These are phyloP conservation scores for Drosophila kohkoa DNA, from an alignment of 1,140 invertebrate species.

Conservation along the genomic window DNA sequence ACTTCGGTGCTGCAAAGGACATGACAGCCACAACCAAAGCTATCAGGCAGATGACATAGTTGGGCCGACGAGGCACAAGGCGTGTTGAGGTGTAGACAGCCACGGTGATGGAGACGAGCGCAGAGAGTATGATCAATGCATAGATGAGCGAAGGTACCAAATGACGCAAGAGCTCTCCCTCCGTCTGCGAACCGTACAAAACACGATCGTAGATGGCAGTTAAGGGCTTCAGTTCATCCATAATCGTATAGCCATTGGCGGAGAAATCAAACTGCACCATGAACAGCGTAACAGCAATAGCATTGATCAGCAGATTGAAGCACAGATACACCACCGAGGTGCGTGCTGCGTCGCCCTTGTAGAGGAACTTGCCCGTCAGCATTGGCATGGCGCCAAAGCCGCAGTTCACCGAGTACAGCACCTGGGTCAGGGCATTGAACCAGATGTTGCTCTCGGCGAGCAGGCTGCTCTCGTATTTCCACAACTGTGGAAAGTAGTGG, in stretches of 20 bases:
- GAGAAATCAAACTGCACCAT: constrained; percentile 82
- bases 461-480: constrained; percentile 59
- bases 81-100: constrained; percentile 79
- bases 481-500: constrained; percentile 76
- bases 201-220: constrained; percentile 82
- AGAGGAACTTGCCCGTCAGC: constrained; percentile 84
- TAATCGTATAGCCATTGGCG: constrained; percentile 52
- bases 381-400: constrained; percentile 81
- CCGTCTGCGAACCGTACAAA: constrained; percentile 47
- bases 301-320: constrained; percentile 82
- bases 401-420: constrained; percentile 78
- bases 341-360: constrained; percentile 83
- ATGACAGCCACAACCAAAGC: constrained; percentile 76
- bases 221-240: constrained; percentile 80
- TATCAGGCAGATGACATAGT: constrained; percentile 80
- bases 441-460: constrained; percentile 76
- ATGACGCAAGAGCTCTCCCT: constrained; percentile 54
- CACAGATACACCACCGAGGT: constrained; percentile 83
- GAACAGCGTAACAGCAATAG: constrained; percentile 81
- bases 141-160: constrained; percentile 75
- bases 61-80: constrained; percentile 75
- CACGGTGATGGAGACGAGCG: constrained; percentile 75
- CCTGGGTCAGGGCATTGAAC: constrained; percentile 84
- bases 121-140: constrained; percentile 67
- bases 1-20: constrained; percentile 75